phyloP scores from a whole-genome alignment of 2,113 vertebrate genomes.

The Callopanchax toddi region DNA sequence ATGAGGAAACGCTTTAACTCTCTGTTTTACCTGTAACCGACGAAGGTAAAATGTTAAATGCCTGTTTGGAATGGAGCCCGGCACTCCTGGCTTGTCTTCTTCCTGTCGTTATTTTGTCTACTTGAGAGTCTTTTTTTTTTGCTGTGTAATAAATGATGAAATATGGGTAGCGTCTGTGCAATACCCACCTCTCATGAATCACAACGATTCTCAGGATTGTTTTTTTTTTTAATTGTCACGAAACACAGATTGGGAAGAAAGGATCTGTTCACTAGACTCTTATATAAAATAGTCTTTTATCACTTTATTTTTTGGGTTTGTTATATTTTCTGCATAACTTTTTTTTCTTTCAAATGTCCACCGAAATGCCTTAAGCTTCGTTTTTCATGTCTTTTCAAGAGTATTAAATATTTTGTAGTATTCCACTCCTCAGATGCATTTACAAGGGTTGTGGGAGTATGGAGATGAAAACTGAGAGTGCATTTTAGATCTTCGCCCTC shows the following conservation, averaged over 20 bases:
- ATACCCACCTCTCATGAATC: constrained; percentile 72
- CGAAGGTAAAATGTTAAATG: constrained; percentile 28
- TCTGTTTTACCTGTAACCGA: constrained; percentile 78
- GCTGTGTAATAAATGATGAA: constrained; percentile 80
- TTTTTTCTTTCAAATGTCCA: constrained; percentile 36
- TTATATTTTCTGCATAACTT: constrained; percentile 28
- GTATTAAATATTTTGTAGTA: constrained; percentile 61
- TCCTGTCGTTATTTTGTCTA: constrained; percentile 70
- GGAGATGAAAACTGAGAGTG: constrained; percentile 69
- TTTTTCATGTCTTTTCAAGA: constrained; percentile 53
- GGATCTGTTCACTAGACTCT: constrained; percentile 49
- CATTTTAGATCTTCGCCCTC: constrained; percentile 72
- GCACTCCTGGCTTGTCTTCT: constrained; percentile 45
- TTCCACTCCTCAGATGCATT: constrained; percentile 63
- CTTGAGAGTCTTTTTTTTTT: constrained; percentile 66
- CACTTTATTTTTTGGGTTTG: constrained; percentile 43
- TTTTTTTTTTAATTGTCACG: constrained; percentile 54
- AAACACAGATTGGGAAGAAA: constrained; percentile 13
- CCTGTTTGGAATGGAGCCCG: constrained; percentile 31
- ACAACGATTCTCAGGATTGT: constrained; percentile 65
- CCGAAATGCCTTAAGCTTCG: constrained; percentile 42
- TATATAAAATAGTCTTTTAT: constrained; percentile 44
- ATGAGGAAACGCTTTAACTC: constrained; percentile 85
- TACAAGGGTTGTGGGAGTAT: constrained; percentile 71
- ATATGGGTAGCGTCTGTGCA: constrained; percentile 75